Evolutionary conservation across 2,797 vertebrate genomes (phyloP).

Genomic region (Crocodylus rhombifer): DNA sequence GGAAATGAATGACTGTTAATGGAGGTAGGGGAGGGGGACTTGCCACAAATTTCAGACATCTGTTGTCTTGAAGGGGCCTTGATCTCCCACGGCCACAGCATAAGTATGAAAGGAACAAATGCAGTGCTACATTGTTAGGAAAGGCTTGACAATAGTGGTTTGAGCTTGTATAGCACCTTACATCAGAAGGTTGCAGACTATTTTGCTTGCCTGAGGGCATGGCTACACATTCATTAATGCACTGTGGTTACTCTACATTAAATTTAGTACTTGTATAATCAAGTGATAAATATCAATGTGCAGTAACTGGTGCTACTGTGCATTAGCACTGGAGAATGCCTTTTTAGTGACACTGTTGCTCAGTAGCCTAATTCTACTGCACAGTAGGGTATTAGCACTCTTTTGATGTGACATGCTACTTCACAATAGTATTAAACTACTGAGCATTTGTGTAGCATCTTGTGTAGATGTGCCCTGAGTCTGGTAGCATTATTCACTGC

Average conservation of each 20-base stretch:
- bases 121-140: slow-evolving; percentile 1
- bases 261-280: too few relatives aligned
- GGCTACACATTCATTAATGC: too few relatives aligned
- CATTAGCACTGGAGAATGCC: too few relatives aligned
- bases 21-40: slow-evolving; percentile 43
- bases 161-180: slow-evolving; percentile 32
- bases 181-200: background rate
- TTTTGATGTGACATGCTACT: too few relatives aligned
- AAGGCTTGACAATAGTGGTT: slow-evolving; percentile 2
- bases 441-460: too few relatives aligned
- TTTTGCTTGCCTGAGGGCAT: background rate
- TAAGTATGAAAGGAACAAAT: slow-evolving; percentile 29
- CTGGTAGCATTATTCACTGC: background rate
- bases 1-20: slow-evolving; percentile 65
- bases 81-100: slow-evolving; percentile 5
- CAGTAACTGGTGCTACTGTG: too few relatives aligned
- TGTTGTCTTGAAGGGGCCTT: slow-evolving; percentile 29
- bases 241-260: too few relatives aligned
- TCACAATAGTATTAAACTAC: too few relatives aligned
- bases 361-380: too few relatives aligned
- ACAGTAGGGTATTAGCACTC: too few relatives aligned
- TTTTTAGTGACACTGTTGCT: too few relatives aligned
- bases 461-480: background rate
- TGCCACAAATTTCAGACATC: slow-evolving; percentile 6
- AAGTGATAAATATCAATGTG: too few relatives aligned